Evolutionary conservation across 2,888 invertebrate genomes (phyloP).

Genomic region (Ectemnius lituratus): DNA sequence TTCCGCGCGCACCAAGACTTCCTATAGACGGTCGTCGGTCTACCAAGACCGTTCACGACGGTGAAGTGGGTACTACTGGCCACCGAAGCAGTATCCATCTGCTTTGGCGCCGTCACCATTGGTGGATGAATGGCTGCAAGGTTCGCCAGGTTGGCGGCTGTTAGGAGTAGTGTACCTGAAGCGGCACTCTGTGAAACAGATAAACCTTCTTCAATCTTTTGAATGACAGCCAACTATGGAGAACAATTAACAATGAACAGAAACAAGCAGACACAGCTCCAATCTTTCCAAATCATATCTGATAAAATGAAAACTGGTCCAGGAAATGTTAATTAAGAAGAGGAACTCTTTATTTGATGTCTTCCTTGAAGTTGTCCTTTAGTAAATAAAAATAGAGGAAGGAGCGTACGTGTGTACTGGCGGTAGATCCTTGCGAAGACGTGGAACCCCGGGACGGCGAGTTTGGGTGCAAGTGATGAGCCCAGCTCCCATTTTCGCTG

Average conservation of each 20-base stretch:
- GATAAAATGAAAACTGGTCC: too few relatives aligned
- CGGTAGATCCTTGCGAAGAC: slow-evolving; percentile 85
- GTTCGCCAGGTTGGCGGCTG: slow-evolving; percentile 85
- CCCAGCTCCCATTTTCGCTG: slow-evolving; percentile 73
- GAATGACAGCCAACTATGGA: too few relatives aligned
- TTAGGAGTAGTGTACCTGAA: slow-evolving; percentile 88
- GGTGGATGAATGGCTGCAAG: slow-evolving; percentile 77
- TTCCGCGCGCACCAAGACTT: slow-evolving; percentile 87
- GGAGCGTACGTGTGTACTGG: slow-evolving; percentile 86
- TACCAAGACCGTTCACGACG: slow-evolving; percentile 87
- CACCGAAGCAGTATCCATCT: slow-evolving; percentile 85
- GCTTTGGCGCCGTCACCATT: slow-evolving; percentile 78
- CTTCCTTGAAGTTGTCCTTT: too few relatives aligned
- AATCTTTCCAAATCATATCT: neutral
- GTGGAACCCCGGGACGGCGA: slow-evolving; percentile 80
- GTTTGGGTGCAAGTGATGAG: slow-evolving; percentile 71
- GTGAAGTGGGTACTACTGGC: slow-evolving; percentile 94
- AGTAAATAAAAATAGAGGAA: too few relatives aligned
- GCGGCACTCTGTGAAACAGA: slow-evolving; percentile 85
- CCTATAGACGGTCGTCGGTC: slow-evolving; percentile 81
- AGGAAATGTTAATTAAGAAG: too few relatives aligned
- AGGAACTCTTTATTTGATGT: too few relatives aligned
- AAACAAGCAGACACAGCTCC: neutral
- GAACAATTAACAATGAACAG: neutral
- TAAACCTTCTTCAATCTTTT: too few relatives aligned